These are phyloP conservation scores for Corythoichthys haematopterus DNA, from an alignment of 2,113 vertebrate species.

Conservation along the genomic window DNA sequence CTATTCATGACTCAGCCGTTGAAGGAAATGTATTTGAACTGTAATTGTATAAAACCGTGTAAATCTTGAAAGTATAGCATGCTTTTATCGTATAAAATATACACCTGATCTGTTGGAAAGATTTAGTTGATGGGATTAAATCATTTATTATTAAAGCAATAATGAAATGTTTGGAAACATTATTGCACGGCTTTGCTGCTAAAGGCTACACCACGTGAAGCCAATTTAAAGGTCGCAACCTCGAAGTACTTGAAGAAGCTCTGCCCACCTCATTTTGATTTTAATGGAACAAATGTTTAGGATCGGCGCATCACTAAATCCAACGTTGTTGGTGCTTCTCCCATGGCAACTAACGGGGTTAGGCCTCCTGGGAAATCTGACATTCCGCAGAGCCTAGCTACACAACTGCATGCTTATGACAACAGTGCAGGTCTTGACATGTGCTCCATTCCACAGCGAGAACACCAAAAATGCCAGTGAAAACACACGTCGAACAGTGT, in stretches of 20 bases:
- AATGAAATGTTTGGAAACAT: background rate
- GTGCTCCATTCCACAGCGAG: constrained; percentile 50
- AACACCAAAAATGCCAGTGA: constrained; percentile 28
- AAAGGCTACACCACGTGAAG: background rate
- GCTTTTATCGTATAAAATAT: no score
- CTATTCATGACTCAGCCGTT: background rate
- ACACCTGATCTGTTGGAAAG: no score
- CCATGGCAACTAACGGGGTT: constrained; percentile 47
- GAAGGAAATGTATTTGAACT: background rate
- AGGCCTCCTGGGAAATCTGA: constrained; percentile 55
- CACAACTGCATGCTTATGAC: constrained; percentile 50
- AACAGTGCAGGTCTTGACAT: constrained; percentile 65
- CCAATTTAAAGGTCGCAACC: constrained; percentile 12
- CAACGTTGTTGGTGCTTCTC: constrained; percentile 39
- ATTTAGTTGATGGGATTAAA: background rate
- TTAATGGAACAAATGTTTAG: constrained; percentile 53
- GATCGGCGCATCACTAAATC: constrained; percentile 39
- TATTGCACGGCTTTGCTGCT: background rate
- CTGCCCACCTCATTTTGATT: constrained; percentile 27
- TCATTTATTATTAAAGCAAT: background rate
- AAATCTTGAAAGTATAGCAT: background rate
- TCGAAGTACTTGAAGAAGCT: constrained; percentile 1
- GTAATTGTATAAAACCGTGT: background rate
- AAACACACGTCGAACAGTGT: constrained; percentile 29
- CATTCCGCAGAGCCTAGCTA: constrained; percentile 54